These are phyloP conservation scores for Volucella bombylans DNA, from an alignment of 2,888 invertebrate genomes.

Conservation along the genomic window DNA sequence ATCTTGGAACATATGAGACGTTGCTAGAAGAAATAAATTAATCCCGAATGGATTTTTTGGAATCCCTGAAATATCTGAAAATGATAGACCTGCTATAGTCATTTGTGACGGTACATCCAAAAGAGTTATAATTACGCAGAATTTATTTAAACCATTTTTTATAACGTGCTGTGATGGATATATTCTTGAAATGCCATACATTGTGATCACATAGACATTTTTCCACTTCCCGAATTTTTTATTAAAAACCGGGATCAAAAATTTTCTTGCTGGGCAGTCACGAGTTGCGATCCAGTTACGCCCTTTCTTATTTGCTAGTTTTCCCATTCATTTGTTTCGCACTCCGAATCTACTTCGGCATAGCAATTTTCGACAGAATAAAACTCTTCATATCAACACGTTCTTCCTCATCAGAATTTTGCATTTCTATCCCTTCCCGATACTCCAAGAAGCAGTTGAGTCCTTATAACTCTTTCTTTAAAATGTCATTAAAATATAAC, in stretches of 20 bases:
- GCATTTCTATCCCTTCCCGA: constrained; percentile 90
- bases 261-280: constrained; percentile 81
- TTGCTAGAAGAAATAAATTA: too few relatives aligned
- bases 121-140: too few relatives aligned
- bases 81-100: too few relatives aligned
- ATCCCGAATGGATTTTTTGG: too few relatives aligned
- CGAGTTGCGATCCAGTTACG: constrained; percentile 86
- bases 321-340: constrained; percentile 96
- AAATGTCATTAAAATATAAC: constrained; percentile 19
- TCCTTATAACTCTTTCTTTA: constrained; percentile 29
- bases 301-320: constrained; percentile 98
- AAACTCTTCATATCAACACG: constrained; percentile 93
- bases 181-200: too few relatives aligned
- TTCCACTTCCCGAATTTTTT: constrained; percentile 76
- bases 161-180: too few relatives aligned
- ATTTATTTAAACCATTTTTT: too few relatives aligned
- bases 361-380: constrained; percentile 88
- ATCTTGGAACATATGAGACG: too few relatives aligned
- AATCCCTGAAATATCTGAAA: too few relatives aligned
- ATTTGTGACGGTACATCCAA: too few relatives aligned
- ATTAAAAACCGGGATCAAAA: constrained; percentile 82
- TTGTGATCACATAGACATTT: constrained; percentile 75
- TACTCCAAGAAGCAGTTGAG: constrained; percentile 77
- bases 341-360: constrained; percentile 89
- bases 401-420: constrained; percentile 91